These are phyloP conservation scores for Guaruba guarouba DNA, from an alignment of 2,113 vertebrate species.

Conservation along the genomic window DNA sequence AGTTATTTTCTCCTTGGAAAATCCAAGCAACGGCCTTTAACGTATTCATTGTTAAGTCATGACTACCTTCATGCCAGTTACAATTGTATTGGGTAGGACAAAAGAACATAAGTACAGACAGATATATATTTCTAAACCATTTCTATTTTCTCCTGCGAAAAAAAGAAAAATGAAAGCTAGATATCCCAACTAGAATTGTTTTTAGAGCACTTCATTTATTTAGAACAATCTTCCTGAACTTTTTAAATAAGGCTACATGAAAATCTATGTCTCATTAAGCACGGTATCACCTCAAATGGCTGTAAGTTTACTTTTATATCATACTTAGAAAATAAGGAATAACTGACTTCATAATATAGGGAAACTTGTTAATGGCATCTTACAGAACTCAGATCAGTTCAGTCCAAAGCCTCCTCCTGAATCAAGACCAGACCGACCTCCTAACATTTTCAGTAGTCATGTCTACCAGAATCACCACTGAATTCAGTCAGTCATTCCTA, in stretches of 20 bases:
- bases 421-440: neutral
- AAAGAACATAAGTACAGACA: neutral
- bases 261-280: neutral
- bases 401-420: neutral
- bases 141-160: neutral
- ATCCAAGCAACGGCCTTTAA: neutral
- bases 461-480: neutral
- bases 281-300: neutral
- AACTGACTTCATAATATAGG: neutral
- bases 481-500: neutral
- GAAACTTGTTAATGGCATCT: neutral
- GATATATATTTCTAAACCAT: neutral
- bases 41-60: neutral
- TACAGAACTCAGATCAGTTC: neutral
- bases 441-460: neutral
- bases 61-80: neutral
- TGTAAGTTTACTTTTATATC: neutral
- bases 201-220: neutral
- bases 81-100: neutral
- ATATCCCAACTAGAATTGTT: neutral
- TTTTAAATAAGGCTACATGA: neutral
- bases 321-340: neutral
- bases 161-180: neutral
- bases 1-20: neutral
- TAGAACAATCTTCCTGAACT: neutral